These are phyloP conservation scores for Mesodorylaimus sp. DNA, from an alignment of 2,888 invertebrate genomes.

Conservation along the genomic window DNA sequence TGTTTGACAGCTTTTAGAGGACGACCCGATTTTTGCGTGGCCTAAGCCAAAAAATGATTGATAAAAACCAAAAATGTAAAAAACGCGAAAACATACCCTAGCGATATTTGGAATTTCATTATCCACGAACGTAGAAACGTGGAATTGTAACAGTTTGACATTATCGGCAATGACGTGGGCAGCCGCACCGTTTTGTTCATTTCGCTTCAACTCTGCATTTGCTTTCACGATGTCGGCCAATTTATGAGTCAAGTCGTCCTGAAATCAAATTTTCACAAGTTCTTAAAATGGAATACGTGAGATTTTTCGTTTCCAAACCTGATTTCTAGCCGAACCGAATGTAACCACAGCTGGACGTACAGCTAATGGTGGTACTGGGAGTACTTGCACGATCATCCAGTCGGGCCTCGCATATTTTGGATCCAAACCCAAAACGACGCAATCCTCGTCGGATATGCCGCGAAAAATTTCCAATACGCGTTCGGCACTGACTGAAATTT, in stretches of 20 bases:
- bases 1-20: conserved; percentile 94
- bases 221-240: conserved; percentile 92
- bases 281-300: too few species aligned
- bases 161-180: conserved; percentile 92
- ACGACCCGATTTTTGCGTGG: conserved; percentile 96
- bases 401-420: conserved; percentile 71
- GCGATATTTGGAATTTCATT: conserved; percentile 98
- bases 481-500: conserved; percentile 79
- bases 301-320: too few species aligned
- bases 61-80: background rate
- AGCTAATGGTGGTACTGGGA: conserved; percentile 87
- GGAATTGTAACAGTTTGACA: conserved; percentile 90
- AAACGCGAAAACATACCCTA: conserved; percentile 16
- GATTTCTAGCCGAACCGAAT: conserved; percentile 94
- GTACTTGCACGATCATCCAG: conserved; percentile 95
- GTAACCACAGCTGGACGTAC: conserved; percentile 96
- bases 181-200: conserved; percentile 89
- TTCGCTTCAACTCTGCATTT: conserved; percentile 81
- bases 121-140: conserved; percentile 90
- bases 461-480: conserved; percentile 79
- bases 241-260: conserved; percentile 97
- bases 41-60: conserved; percentile 33
- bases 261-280: conserved; percentile 30
- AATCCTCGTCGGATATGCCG: conserved; percentile 59
- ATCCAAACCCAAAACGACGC: conserved; percentile 80